Conservation (phyloP, 2,113 vertebrate genomes). For the Dasyprocta punctata region DNA sequence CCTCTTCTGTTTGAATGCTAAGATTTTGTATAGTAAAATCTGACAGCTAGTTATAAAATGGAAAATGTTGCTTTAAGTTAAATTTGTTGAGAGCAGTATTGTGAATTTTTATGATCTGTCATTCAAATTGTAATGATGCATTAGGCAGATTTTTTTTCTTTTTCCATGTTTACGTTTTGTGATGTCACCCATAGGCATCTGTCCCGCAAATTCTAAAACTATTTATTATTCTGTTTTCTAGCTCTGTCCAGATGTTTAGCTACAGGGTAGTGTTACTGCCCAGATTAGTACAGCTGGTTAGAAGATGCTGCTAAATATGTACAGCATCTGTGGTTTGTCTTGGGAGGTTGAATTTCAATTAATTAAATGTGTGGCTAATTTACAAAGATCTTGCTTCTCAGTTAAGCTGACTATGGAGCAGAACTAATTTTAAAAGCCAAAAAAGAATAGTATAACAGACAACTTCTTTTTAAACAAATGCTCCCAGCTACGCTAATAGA, state of each 20-base stretch:
- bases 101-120: rapidly evolving
- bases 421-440: slow-evolving; percentile 80
- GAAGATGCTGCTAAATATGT: slow-evolving; percentile 82
- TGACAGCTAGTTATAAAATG: background rate
- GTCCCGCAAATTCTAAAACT: slow-evolving; percentile 58
- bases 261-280: slow-evolving; percentile 85
- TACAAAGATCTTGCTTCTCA: slow-evolving; percentile 82
- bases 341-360: slow-evolving; percentile 84
- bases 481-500: background rate
- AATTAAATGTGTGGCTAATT: slow-evolving; percentile 83
- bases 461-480: slow-evolving; percentile 13
- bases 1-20: background rate
- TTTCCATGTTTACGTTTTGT: background rate
- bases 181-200: slow-evolving; percentile 77
- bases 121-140: background rate
- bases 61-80: background rate
- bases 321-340: slow-evolving; percentile 87
- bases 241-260: slow-evolving; percentile 90
- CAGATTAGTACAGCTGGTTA: slow-evolving; percentile 87
- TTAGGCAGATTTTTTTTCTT: background rate
- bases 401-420: slow-evolving; percentile 75
- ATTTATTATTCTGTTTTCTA: slow-evolving; percentile 82
- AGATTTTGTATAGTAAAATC: background rate
- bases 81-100: background rate
- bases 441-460: slow-evolving; percentile 65